Base-by-base conservation (phyloP, 2,797 vertebrate species). In the Enteromius argenteus region DNA sequence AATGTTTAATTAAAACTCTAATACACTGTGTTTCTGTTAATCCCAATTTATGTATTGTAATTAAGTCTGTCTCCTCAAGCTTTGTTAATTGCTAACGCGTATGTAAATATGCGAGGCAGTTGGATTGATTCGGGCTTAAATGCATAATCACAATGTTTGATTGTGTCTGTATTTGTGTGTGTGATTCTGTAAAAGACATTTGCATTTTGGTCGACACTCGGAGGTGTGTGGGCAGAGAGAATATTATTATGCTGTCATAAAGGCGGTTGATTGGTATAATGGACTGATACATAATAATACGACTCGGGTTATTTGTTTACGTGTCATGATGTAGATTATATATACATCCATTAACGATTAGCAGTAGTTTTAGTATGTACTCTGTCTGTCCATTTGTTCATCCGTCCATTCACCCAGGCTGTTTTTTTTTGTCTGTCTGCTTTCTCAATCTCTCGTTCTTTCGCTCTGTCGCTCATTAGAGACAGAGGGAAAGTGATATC, bases 401-500 rank as follows among this genome's bases (percentile, higher is more conserved):
- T 56, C 35, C 35, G 46, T 85, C 60, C 35, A 53, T 75, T 76
- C 60, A 66, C 37, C 67, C 51, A 37, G 73, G 32, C 42, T 71
- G 37, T 21, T 30, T 44, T 77, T 75, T 15, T 80, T 91, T 89
- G 86, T 91, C 88, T 89, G 81, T 88, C 89, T 86, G 85, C 91
- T 91, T 2, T 75, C 89, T 80, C 56, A 44, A 42, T 79, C 80
- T 79, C 46, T 80, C 64, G 86, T 88, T 90, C 87, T 87, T 85
- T 87, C 73, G 62, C 82, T 88, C 78, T 39, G 69, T 84, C 32
- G 85, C 92, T 94, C 91, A 93, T 93, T 94, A 94, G 90, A 90
- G 88, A 91, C 83, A 81, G 89, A 90, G 89, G 92, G 93, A 95
- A 96, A 95, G 91, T 90, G 94, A 95, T 96, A 94, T 92, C 92